Evolutionary conservation across 2,797 vertebrate genomes (phyloP).

Genomic region (Echeneis naucrates): DNA sequence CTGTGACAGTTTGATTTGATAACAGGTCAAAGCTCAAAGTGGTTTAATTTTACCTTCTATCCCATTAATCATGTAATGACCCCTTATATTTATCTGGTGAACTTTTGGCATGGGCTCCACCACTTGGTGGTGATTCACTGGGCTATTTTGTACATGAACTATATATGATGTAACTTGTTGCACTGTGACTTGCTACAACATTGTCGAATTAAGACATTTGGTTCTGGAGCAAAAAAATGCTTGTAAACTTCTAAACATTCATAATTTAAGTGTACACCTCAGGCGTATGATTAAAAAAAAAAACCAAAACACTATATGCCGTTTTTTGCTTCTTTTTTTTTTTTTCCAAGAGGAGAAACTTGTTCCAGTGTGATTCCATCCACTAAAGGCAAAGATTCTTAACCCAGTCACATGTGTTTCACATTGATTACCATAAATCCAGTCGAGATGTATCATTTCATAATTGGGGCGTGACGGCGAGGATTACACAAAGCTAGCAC

Average conservation of each 20-base stretch:
- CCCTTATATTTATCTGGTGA: not conserved
- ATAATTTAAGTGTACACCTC: slow-evolving; percentile 19
- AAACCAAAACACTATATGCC: slow-evolving; percentile 3
- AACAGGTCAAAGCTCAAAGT: not conserved
- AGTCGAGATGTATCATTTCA: slow-evolving; percentile 59
- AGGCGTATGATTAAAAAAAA: not conserved
- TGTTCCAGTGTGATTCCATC: slow-evolving; percentile 23
- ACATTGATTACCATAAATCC: slow-evolving; percentile 68
- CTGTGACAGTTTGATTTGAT: not conserved
- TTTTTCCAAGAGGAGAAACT: slow-evolving; percentile 1
- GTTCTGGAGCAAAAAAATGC: not conserved
- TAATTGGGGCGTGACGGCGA: slow-evolving; percentile 62
- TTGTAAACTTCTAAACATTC: not conserved
- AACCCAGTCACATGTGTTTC: slow-evolving; percentile 76
- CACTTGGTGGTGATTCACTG: too few species aligned
- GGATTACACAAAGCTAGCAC: slow-evolving; percentile 77
- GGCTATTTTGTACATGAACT: too few species aligned
- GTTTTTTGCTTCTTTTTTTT: too few species aligned
- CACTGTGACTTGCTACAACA: not conserved
- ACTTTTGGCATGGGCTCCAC: too few species aligned
- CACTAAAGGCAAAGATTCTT: slow-evolving; percentile 43
- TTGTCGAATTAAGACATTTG: not conserved
- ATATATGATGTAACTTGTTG: not conserved
- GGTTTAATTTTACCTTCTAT: not conserved
- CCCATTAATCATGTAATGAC: not conserved